phyloP scores from a whole-genome alignment of 2,113 vertebrate species.

The Pholis gunnellus region DNA sequence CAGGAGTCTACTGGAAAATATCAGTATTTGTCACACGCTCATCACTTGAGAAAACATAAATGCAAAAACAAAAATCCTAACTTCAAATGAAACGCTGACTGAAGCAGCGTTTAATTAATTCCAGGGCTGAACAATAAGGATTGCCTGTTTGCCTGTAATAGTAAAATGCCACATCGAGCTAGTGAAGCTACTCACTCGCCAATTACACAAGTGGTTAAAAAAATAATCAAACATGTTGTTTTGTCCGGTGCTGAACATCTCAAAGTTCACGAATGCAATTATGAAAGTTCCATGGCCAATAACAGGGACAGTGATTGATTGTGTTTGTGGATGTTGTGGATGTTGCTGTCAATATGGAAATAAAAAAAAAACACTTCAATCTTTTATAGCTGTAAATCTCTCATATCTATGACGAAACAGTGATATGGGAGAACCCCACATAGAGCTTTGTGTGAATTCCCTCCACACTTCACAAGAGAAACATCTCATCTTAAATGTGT shows the following conservation, averaged over 20 bases:
- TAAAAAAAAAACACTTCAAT: constrained; percentile 58
- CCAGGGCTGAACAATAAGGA: too few relatives aligned
- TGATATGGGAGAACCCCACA: constrained; percentile 1
- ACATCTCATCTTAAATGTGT: not conserved
- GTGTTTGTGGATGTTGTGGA: too few relatives aligned
- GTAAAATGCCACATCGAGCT: not conserved
- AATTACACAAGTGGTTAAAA: too few relatives aligned
- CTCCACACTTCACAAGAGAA: constrained; percentile 2
- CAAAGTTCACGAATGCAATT: constrained; percentile 47
- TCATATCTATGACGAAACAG: constrained; percentile 31
- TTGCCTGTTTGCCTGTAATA: not conserved
- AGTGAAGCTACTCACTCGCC: not conserved
- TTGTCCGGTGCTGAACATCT: not conserved
- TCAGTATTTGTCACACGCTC: not conserved
- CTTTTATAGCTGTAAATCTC: constrained; percentile 61
- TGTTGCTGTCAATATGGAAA: constrained; percentile 50
- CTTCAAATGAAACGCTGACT: not conserved
- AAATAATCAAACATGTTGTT: not conserved
- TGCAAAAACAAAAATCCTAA: not conserved
- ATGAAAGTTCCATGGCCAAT: constrained; percentile 28
- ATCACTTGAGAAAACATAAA: not conserved
- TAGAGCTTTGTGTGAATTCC: constrained; percentile 41
- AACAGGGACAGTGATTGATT: constrained; percentile 47
- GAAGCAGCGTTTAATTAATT: constrained; percentile 17
- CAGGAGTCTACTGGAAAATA: not conserved